Base-by-base conservation (phyloP, 2,797 vertebrate genomes). In the Mallotus villosus region DNA sequence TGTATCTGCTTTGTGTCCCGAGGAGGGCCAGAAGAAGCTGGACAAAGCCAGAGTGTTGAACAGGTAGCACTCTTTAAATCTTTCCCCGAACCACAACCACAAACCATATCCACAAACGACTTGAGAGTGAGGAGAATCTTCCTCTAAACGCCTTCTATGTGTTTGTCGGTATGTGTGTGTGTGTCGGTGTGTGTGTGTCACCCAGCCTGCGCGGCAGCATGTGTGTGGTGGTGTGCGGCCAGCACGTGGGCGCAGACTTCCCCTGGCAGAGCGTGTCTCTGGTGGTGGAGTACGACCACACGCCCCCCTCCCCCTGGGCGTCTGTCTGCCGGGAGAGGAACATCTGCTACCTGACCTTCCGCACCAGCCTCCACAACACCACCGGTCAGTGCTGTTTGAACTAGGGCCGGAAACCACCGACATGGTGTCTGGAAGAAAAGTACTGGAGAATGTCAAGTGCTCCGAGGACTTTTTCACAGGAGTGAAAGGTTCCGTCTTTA, bases 231-330 rank as follows among this genome's bases (percentile, higher is more conserved):
- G 81, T 94, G 82, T 92, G 87, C 70, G 93, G 94, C 85, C 92
- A 92, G 70, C 88, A 95, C 53, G 90, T 99, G 63, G 93, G 94
- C 65, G 84, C 92, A 0, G 92, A 95, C 86, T 98, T 99, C 73
- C 97, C 97, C 14, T 99, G 97, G 97, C 83, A 73, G 66, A 76
- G 84, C 59, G 98, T 99, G 87, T 95, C 93, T 46, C 80, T 95
- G 74, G 93, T 96, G 72, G 84, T 97, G 74, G 97, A 99, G 87
- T 97, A 95, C 59, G 91, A 97, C 83, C 91, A 85, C 62, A 88
- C 89, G 24, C 92, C 93, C 79, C 91, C 90, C 25, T 95, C 95
- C 2, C 93, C 92, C 7, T 96, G 96, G 94, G 86, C 88, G 66
- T 70, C 83, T 3, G 69, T 95, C 59, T 98, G 97, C 83, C 85